Evolutionary conservation across 2,888 invertebrate genomes (phyloP).

Genomic region (Lymantria dispar): DNA sequence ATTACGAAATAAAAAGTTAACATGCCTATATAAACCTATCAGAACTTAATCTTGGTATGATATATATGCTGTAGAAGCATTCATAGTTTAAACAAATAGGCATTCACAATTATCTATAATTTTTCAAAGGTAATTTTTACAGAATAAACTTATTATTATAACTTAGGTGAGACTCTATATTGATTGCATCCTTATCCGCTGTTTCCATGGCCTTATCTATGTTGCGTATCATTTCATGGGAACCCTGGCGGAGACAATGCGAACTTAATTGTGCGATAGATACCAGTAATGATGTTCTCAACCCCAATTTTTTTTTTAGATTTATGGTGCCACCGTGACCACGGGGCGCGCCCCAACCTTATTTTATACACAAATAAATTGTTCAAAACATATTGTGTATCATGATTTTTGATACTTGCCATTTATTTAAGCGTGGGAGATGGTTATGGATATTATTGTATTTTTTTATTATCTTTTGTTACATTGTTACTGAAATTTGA

Average conservation of each 20-base stretch:
- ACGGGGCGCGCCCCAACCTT: conserved; percentile 57
- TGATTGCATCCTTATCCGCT: conserved; percentile 3
- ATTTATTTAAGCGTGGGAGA: conserved; percentile 67
- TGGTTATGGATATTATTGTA: not conserved
- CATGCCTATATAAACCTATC: too few relatives aligned
- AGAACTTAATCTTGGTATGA: too few relatives aligned
- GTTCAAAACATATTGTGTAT: conserved; percentile 69
- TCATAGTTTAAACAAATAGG: too few relatives aligned
- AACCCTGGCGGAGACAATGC: conserved; percentile 69
- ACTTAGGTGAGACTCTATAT: too few relatives aligned
- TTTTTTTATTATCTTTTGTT: not conserved
- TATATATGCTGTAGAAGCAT: too few relatives aligned
- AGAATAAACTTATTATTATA: too few relatives aligned
- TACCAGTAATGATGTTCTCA: conserved; percentile 66
- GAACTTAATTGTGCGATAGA: conserved; percentile 77
- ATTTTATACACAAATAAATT: conserved; percentile 70
- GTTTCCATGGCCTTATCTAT: conserved; percentile 21
- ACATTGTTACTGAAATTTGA: too few relatives aligned
- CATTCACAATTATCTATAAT: too few relatives aligned
- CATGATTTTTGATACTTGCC: conserved; percentile 60
- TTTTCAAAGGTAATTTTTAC: too few relatives aligned
- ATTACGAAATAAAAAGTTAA: too few relatives aligned
- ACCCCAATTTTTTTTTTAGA: conserved; percentile 49
- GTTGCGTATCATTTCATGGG: conserved; percentile 68
- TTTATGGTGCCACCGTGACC: conserved; percentile 70